Conservation (phyloP, 2,888 invertebrate species). For the Glyphotaelius pellucidus region DNA sequence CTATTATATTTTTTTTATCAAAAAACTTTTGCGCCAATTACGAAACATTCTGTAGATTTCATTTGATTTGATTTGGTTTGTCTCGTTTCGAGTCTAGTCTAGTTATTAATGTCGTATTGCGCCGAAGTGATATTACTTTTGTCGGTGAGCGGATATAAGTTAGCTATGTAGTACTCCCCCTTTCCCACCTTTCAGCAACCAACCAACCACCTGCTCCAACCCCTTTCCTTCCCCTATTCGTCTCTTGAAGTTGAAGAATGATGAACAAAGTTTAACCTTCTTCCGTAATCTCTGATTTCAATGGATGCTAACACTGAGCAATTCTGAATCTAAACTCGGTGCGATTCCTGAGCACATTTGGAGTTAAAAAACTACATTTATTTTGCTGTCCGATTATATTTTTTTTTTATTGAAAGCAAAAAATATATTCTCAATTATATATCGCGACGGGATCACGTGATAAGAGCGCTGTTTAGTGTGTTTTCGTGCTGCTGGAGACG, state of each 20-base stretch:
- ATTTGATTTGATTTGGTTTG: not conserved
- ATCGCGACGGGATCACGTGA: no score
- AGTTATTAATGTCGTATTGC: not conserved
- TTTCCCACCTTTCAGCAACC: not conserved
- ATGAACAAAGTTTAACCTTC: not conserved
- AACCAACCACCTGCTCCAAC: not conserved
- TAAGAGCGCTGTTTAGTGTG: no score
- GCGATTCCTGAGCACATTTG: no score
- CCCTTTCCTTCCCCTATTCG: not conserved
- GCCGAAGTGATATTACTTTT: not conserved
- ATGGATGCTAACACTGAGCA: not conserved
- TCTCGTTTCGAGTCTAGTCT: not conserved
- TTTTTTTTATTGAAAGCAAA: no score
- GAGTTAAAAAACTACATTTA: no score
- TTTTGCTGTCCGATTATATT: no score
- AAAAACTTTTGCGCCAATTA: not conserved
- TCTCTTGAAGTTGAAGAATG: not conserved
- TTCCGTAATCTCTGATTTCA: not conserved
- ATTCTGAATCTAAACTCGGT: not conserved
- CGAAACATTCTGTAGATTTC: not conserved
- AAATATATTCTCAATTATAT: no score
- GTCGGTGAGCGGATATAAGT: not conserved
- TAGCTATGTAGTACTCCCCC: not conserved
- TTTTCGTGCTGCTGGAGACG: no score
- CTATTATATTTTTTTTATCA: no score